phyloP scores from a whole-genome alignment of 2,888 invertebrate species.

The Ditylenchus weischeri region DNA sequence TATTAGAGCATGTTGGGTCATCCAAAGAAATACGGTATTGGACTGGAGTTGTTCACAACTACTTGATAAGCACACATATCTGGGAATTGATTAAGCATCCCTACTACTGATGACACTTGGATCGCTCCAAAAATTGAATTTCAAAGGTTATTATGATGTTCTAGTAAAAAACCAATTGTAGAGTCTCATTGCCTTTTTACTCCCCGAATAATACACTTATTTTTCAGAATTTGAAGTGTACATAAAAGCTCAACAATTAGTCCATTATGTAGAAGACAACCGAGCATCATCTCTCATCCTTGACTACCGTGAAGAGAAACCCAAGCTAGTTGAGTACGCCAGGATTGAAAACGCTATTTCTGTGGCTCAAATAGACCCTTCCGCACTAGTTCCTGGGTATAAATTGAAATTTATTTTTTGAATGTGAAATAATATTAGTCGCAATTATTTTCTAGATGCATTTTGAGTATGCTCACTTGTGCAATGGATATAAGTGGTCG shows the following conservation, averaged over 20 bases:
- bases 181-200: background rate
- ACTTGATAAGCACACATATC: too few species aligned
- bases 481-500: conserved; percentile 24
- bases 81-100: too few species aligned
- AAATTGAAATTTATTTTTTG: conserved; percentile 1
- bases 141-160: too few species aligned
- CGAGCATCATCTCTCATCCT: conserved; percentile 22
- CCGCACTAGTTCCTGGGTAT: conserved; percentile 21
- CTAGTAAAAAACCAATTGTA: too few species aligned
- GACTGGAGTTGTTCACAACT: too few species aligned
- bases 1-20: too few species aligned
- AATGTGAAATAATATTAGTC: background rate
- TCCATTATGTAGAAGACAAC: conserved; percentile 22
- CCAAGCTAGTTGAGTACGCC: conserved; percentile 9
- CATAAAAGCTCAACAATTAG: conserved; percentile 31
- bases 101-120: too few species aligned
- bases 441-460: conserved; percentile 8
- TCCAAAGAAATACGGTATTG: too few species aligned
- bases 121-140: too few species aligned
- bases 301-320: conserved; percentile 29
- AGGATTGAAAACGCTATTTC: conserved; percentile 9
- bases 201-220: background rate
- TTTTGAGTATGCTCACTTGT: conserved; percentile 19
- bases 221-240: conserved; percentile 18
- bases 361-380: conserved; percentile 19